Evolutionary conservation across 1,140 invertebrate genomes (phyloP).

Genomic region (Brachystomella parvula): DNA sequence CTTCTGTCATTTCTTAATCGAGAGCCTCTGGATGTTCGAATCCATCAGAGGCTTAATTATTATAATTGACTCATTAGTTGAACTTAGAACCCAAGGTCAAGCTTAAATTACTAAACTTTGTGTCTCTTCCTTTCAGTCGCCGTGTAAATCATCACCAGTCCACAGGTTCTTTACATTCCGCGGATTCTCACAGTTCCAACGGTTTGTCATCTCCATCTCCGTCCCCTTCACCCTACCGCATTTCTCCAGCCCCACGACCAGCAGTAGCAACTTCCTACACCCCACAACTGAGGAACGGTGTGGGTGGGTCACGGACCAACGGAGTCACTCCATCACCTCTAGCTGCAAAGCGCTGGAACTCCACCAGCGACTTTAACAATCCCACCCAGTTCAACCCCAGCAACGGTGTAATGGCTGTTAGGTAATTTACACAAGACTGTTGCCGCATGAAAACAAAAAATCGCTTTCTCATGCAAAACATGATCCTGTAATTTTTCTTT

Average conservation of each 20-base stretch:
- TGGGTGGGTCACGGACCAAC: conserved; percentile 40
- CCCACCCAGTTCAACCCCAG: conserved; percentile 38
- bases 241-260: conserved; percentile 39
- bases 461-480: not conserved
- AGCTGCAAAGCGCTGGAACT: conserved; percentile 67
- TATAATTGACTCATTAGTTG: too few relatives aligned
- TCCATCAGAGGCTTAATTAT: too few relatives aligned
- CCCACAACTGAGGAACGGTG: conserved; percentile 42
- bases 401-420: conserved; percentile 45
- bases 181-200: conserved; percentile 71
- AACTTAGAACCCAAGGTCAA: too few relatives aligned
- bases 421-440: conserved; percentile 44
- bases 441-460: not conserved
- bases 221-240: conserved; percentile 54
- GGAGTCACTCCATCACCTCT: conserved; percentile 40
- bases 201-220: conserved; percentile 71
- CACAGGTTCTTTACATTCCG: conserved; percentile 70
- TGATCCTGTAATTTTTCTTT: conserved; percentile 25
- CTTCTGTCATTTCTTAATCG: too few relatives aligned
- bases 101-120: too few relatives aligned
- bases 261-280: conserved; percentile 43
- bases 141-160: conserved; percentile 72
- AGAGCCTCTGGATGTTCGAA: too few relatives aligned
- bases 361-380: conserved; percentile 65
- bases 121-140: conserved; percentile 46